Conservation (phyloP, 2,113 vertebrate species). For the Tragelaphus scriptus region DNA sequence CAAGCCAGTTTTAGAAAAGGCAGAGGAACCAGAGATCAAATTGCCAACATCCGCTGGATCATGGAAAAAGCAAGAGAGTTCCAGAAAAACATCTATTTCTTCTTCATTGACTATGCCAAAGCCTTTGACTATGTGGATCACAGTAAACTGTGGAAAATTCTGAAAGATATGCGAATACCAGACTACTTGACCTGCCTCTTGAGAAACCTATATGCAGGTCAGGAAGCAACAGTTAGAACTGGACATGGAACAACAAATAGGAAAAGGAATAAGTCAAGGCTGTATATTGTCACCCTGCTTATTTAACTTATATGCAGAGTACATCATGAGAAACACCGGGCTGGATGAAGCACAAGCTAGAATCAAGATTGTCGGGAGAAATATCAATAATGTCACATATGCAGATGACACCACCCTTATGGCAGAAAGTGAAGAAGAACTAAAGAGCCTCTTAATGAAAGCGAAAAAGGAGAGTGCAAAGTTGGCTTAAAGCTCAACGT, state of each 20-base stretch:
- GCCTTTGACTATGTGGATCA: not conserved
- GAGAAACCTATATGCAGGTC: not conserved
- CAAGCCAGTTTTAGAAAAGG: not conserved
- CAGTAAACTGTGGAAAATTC: not conserved
- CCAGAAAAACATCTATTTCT: not conserved
- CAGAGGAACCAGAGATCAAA: not conserved
- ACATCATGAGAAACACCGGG: not conserved
- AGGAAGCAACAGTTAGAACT: not conserved
- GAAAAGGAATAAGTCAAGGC: not conserved
- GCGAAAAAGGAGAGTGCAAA: not conserved
- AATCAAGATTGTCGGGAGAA: not conserved
- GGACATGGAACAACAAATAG: not conserved
- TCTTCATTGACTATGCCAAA: not conserved
- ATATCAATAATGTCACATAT: not conserved
- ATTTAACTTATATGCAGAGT: not conserved
- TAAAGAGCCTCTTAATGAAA: not conserved
- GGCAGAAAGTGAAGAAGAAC: not conserved
- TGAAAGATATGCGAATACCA: rapidly evolving
- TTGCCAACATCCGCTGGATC: not conserved
- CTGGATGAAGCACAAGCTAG: not conserved
- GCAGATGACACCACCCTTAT: not conserved
- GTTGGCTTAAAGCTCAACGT: no score
- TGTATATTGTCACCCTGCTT: not conserved
- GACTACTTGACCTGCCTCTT: not conserved
- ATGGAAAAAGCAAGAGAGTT: not conserved